Evolutionary conservation across 2,797 vertebrate genomes (phyloP).

Genomic region (Cetoscarus ocellatus): DNA sequence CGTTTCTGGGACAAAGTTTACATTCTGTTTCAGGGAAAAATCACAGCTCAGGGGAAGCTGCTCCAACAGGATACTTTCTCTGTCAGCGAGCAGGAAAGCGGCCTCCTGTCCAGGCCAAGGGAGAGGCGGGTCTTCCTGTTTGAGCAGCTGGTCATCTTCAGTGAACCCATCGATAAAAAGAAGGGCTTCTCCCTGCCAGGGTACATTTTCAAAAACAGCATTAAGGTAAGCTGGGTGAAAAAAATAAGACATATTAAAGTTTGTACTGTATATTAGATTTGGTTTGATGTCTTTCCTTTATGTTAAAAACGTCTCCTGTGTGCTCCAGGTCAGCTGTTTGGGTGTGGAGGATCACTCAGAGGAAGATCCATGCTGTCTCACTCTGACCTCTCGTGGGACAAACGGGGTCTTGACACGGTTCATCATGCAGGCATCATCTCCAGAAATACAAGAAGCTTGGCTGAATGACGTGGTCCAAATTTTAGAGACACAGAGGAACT

Average conservation of each 20-base stretch:
- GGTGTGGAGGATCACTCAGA: constrained; percentile 86
- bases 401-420: constrained; percentile 85
- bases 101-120: constrained; percentile 84
- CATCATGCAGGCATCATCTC: constrained; percentile 84
- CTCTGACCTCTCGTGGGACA: constrained; percentile 88
- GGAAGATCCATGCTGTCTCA: constrained; percentile 85
- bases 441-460: constrained; percentile 87
- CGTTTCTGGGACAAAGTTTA: constrained; percentile 6
- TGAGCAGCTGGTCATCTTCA: constrained; percentile 94
- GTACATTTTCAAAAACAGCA: constrained; percentile 93
- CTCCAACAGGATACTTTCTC: constrained; percentile 92
- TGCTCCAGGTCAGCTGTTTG: constrained; percentile 89
- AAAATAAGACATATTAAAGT: neutral
- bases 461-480: constrained; percentile 89
- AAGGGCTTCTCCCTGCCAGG: constrained; percentile 87
- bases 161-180: constrained; percentile 92
- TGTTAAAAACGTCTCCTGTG: neutral
- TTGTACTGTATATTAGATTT: neutral
- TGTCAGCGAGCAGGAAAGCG: constrained; percentile 87
- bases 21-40: constrained; percentile 85
- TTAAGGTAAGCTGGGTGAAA: constrained; percentile 83
- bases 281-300: neutral
- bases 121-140: constrained; percentile 93
- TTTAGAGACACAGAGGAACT: constrained; percentile 91
- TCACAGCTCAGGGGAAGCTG: constrained; percentile 93